Percentiles rank a stretch among this genome's conserved stretches.
phyloP scores from a whole-genome alignment of 2,113 vertebrate genomes.

The Corvus hawaiiensis region DNA sequence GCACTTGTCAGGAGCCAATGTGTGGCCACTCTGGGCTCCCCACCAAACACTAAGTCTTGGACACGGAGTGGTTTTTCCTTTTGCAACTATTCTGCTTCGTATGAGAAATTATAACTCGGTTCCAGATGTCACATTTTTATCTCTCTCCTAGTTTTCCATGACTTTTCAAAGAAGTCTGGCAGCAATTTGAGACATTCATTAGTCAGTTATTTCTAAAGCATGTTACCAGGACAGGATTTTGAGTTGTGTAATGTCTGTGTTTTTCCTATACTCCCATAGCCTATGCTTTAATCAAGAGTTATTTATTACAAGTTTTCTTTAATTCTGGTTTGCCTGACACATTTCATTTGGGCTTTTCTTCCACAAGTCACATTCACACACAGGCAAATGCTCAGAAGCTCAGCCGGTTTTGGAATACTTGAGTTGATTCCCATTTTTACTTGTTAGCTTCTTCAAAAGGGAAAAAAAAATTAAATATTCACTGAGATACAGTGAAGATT shows the following conservation, averaged over 20 bases:
- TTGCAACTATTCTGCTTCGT: neutral
- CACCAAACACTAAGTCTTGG: neutral
- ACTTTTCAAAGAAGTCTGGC: conserved; percentile 52
- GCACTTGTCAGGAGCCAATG: neutral
- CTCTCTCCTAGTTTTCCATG: conserved; percentile 16
- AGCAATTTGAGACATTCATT: conserved; percentile 49
- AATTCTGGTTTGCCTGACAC: neutral
- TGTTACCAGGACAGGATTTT: conserved; percentile 13
- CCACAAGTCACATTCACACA: neutral
- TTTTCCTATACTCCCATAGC: conserved; percentile 13
- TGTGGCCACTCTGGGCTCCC: accelerated
- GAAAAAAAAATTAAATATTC: neutral
- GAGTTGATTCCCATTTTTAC: neutral
- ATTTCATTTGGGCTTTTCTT: conserved; percentile 2
- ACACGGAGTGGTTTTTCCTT: neutral
- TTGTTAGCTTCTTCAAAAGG: conserved; percentile 8
- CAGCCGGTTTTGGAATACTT: neutral
- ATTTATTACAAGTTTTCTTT: conserved; percentile 19
- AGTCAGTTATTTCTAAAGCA: conserved; percentile 36
- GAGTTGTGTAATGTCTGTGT: conserved; percentile 45
- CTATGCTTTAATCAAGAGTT: conserved; percentile 27
- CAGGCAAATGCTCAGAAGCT: neutral
- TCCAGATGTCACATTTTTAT: conserved; percentile 55
- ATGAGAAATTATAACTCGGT: neutral
- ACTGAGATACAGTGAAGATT: neutral